Evolutionary conservation across 2,113 vertebrate species (phyloP), one percentile per base, ranked within the genome.

Genomic region (Sinocyclocheilus anshuiensis): DNA sequence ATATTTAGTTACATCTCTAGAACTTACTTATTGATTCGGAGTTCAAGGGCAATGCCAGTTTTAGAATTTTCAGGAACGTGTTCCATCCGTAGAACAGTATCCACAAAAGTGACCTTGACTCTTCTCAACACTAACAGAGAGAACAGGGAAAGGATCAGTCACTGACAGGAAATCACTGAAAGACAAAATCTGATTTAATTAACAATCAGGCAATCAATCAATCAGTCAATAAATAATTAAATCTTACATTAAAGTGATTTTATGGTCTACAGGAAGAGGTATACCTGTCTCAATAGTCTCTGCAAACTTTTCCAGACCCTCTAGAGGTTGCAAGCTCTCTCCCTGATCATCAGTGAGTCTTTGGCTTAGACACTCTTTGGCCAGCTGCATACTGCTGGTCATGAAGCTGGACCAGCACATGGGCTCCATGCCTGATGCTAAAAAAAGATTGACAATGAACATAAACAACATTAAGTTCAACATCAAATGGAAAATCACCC

Each of bases 391-490:
- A 80, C 97, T 99, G 92, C 97, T 99, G 0, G 98, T 98, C 98
- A 99, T 99, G 90, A 99, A 99, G 92, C 97, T 99, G 87, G 98
- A 99, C 98, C 98, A 99, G 87, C 94, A 98, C 98, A 99, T 99
- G 36, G 98, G 97, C 90, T 99, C 98, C 84, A 94, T 94, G 4
- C 96, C 97, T 88, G 97, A 97, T 26, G 96, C 98, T 99, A 90
- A 78, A 72, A 57, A 57, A 39, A 61, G 2, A 59, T 33, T 42
- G 20, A 8, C 77, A 77, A 57, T 24, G 5, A 15, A 9, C 15
- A 71, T 5, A 65, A 22, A 24, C 13, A 42, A 72, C 20, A 1
- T 16, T 42, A 13, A 50, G 22, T 10, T 26, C 16, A 33, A 4
- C 22, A 55, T 10, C 45, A 42, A 71, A 78, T 12, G 29, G 13